A percentile compares a stretch with the other conserved stretches of the same genome.
Conservation (phyloP, 1,140 invertebrate genomes). For the Hyposmocoma kahamanoa region DNA sequence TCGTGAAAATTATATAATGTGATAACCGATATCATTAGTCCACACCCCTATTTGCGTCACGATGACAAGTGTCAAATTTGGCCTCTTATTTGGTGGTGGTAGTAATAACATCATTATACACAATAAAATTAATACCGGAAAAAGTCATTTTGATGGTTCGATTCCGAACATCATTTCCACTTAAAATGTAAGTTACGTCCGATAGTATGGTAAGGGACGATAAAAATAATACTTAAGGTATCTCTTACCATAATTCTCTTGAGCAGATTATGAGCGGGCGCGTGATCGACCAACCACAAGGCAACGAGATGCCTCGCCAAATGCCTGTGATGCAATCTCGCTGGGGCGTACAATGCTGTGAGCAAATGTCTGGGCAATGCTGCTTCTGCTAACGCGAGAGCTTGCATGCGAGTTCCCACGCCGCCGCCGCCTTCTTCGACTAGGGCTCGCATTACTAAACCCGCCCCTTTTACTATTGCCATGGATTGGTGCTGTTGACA, state of each 20-base stretch:
- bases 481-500: constrained; percentile 96
- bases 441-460: constrained; percentile 96
- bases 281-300: constrained; percentile 97
- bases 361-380: constrained; percentile 95
- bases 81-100: too few relatives aligned
- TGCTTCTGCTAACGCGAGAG: constrained; percentile 95
- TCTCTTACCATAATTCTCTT: constrained; percentile 91
- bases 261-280: constrained; percentile 91
- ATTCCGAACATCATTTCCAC: too few relatives aligned
- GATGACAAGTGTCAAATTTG: too few relatives aligned
- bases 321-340: constrained; percentile 81
- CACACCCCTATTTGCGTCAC: too few relatives aligned
- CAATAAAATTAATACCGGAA: too few relatives aligned
- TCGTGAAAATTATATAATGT: too few relatives aligned
- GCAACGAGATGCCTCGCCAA: constrained; percentile 96
- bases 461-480: constrained; percentile 98
- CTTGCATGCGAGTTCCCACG: constrained; percentile 95
- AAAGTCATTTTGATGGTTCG: too few relatives aligned
- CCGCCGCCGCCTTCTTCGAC: constrained; percentile 97
- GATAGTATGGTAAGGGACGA: too few relatives aligned
- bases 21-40: too few relatives aligned
- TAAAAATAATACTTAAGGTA: too few relatives aligned
- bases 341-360: constrained; percentile 85
- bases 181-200: too few relatives aligned
- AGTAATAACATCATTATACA: too few relatives aligned